Evolutionary conservation across 2,797 vertebrate species (phyloP), one percentile per base, ranked within the genome.

Genomic region (Pagetopsis macropterus): DNA sequence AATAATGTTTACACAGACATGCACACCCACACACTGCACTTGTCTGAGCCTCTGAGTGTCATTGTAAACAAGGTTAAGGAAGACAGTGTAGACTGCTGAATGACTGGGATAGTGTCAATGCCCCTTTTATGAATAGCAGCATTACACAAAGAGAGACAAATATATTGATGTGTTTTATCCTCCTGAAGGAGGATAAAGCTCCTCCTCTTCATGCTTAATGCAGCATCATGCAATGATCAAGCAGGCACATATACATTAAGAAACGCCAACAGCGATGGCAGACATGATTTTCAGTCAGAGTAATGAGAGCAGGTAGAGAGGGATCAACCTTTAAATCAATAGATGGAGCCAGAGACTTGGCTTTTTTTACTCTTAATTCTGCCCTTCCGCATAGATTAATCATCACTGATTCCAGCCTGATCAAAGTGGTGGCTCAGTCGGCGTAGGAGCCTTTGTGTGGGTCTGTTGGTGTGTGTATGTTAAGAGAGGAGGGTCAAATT

Each of bases 331-430:
- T 75, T 72, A 61, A 81, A 84, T 85, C 68, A 75, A 72, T 76
- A 66, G n/a, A 56, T 49, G 19, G 65, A 81, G 19, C 49, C 40
- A 9, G 50, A 59, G 75, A 84, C 75, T 84, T 83, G 16, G 64
- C 59, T 72, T 71, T 71, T 68, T 33, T 68, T 72, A 37, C 60
- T 54, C 44, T 63, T 55, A 76, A 78, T 63, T 23, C 65, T 70
- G n/a, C 49, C 58, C 72, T 70, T 69, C 72, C 75, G 72, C 61
- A 40, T 46, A 59, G 66, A 75, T 76, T 61, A 80, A 73, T 89
- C 70, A 80, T 77, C 69, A 51, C 16, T 55, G 44, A 51, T 46
- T 68, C 12, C 4, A 71, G 61, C 64, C 56, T 58, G 62, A 70
- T 31, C 17, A 58, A 50, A 76, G 45, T 59, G 5, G 27, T 2